Evolutionary conservation across 2,888 invertebrate genomes (phyloP).

Genomic region (Plagodis dolabraria): DNA sequence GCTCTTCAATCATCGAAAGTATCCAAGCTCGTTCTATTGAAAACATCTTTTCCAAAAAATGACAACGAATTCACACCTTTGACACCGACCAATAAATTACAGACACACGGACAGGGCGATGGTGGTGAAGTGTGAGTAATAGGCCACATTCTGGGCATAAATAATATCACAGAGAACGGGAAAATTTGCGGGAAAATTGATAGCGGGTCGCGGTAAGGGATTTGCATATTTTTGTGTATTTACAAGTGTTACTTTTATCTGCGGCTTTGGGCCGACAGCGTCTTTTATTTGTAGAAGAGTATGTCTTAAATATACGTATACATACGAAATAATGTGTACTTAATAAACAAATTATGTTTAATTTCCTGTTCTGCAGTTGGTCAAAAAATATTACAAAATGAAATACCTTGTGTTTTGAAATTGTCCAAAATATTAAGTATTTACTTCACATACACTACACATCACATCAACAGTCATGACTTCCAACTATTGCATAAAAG

Average conservation of each 20-base stretch:
- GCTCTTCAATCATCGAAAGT: conserved; percentile 7
- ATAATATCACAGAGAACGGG: conserved; percentile 46
- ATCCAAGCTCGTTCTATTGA: conserved; percentile 25
- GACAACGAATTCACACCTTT: conserved; percentile 55
- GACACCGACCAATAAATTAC: conserved; percentile 56
- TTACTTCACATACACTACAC: too few relatives aligned
- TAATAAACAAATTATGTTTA: too few relatives aligned
- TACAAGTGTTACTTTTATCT: conserved; percentile 47
- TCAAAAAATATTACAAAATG: too few relatives aligned
- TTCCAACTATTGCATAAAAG: too few relatives aligned
- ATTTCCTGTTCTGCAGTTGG: too few relatives aligned
- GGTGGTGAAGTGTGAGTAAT: conserved; percentile 65
- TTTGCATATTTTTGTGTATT: conserved; percentile 55
- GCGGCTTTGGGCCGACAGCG: conserved; percentile 3
- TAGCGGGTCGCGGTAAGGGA: conserved; percentile 50
- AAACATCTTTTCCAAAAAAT: conserved; percentile 42
- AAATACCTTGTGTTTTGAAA: too few relatives aligned
- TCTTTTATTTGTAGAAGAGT: conserved; percentile 8
- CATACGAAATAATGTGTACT: conserved; percentile 1
- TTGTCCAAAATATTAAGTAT: too few relatives aligned
- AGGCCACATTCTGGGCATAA: conserved; percentile 57
- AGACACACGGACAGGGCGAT: conserved; percentile 44
- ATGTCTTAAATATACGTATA: conserved; percentile 20
- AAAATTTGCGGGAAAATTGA: conserved; percentile 58
- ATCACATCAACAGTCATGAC: too few relatives aligned